Evolutionary conservation across 1,140 invertebrate species (phyloP).

Genomic region (Drosophila arizonae): DNA sequence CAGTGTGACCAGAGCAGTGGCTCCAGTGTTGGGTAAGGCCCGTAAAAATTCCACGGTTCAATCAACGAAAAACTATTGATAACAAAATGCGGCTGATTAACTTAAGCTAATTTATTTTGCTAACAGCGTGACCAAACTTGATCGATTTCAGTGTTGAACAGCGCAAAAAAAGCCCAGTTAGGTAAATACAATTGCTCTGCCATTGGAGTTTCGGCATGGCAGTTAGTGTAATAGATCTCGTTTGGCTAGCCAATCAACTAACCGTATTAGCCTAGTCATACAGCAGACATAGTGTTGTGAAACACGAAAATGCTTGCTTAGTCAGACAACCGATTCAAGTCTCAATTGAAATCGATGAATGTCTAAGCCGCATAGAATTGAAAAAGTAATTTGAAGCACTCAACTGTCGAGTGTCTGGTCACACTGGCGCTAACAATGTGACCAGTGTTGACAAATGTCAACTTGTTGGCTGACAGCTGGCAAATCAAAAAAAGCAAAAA

Average conservation of each 20-base stretch:
- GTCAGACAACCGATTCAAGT: background rate
- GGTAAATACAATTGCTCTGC: no score
- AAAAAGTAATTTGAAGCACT: background rate
- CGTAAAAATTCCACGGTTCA: background rate
- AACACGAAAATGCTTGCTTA: background rate
- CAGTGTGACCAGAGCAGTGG: background rate
- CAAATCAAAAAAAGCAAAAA: conserved; percentile 22
- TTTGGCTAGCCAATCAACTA: no score
- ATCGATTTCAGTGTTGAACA: background rate
- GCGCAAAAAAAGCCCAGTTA: no score
- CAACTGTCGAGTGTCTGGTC: conserved; percentile 3
- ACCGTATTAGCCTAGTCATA: no score
- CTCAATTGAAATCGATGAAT: no score
- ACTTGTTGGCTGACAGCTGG: conserved; percentile 14
- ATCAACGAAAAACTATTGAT: no score
- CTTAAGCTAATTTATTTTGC: background rate
- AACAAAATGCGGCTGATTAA: no score
- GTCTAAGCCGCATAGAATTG: no score
- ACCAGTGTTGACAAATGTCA: conserved; percentile 36
- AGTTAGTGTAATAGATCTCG: no score
- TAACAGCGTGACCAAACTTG: background rate
- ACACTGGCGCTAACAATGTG: conserved; percentile 12
- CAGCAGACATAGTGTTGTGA: no score
- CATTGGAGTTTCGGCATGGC: no score
- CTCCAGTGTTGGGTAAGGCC: conserved; percentile 1